Conservation (phyloP, 2,797 vertebrate species). For the Graptemys geographica region DNA sequence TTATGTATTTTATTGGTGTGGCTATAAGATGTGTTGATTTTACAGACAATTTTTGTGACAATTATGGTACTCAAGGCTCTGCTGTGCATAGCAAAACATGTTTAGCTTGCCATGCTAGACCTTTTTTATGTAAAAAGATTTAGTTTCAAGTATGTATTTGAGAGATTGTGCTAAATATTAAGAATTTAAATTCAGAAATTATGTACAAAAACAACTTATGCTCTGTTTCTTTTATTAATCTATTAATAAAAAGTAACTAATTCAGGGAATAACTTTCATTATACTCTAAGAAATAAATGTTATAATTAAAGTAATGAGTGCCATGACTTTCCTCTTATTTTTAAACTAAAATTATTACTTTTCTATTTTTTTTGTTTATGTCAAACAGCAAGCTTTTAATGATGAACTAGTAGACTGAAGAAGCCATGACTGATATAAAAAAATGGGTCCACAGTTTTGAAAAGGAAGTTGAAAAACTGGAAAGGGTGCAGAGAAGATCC, state of each 20-base stretch:
- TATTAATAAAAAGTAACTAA: neutral
- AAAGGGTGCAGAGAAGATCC: neutral
- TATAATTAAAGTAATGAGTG: neutral
- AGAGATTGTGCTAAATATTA: neutral
- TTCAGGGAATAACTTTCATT: neutral
- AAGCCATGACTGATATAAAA: neutral
- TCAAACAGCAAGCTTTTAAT: neutral
- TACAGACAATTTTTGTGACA: neutral
- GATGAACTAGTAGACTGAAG: neutral
- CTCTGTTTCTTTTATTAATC: too few species aligned
- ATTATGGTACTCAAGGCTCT: neutral
- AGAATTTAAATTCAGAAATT: neutral
- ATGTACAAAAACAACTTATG: neutral
- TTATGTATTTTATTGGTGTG: neutral
- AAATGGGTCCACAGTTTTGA: neutral
- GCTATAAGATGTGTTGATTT: neutral
- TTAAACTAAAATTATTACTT: neutral
- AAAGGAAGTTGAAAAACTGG: neutral
- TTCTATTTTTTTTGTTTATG: neutral
- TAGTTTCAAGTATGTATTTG: neutral
- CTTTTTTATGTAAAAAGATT: neutral
- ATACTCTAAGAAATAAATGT: neutral
- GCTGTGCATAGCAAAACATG: neutral
- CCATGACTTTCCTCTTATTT: neutral
- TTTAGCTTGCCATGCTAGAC: too few species aligned